Percentiles rank a stretch among this genome's conserved stretches.
Conservation (phyloP, 2,113 vertebrate species). For the Ctenodactylus gundi region DNA sequence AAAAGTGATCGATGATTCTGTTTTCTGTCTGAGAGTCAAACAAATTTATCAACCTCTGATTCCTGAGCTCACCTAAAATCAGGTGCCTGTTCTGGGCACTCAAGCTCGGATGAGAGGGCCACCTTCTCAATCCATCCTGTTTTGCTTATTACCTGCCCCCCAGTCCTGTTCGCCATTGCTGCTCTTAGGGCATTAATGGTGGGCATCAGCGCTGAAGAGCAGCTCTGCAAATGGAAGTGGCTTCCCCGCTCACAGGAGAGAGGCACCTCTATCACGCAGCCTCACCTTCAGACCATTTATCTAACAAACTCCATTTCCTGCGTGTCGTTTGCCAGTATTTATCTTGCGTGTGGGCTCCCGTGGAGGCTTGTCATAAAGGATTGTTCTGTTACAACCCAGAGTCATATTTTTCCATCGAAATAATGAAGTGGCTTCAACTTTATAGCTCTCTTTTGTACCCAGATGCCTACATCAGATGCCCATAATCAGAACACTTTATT, state of each 20-base stretch:
- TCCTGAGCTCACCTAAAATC: slow-evolving; percentile 27
- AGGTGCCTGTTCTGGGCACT: not conserved
- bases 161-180: not conserved
- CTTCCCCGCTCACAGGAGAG: not conserved
- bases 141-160: slow-evolving; percentile 16
- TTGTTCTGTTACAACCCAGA: slow-evolving; percentile 66
- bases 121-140: not conserved
- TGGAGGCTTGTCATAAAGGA: slow-evolving; percentile 59
- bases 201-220: slow-evolving; percentile 46
- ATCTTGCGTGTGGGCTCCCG: slow-evolving; percentile 61
- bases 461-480: slow-evolving; percentile 17
- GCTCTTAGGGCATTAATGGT: not conserved
- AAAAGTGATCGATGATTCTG: slow-evolving; percentile 64
- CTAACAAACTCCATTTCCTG: slow-evolving; percentile 68
- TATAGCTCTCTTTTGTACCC: slow-evolving; percentile 66
- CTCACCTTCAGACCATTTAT: slow-evolving; percentile 56
- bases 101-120: not conserved
- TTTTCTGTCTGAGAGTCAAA: slow-evolving; percentile 60
- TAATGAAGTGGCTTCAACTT: slow-evolving; percentile 54
- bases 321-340: slow-evolving; percentile 54
- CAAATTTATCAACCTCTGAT: slow-evolving; percentile 62
- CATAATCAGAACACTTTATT: slow-evolving; percentile 61
- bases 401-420: slow-evolving; percentile 63
- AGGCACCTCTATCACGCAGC: slow-evolving; percentile 8
- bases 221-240: slow-evolving; percentile 29